A percentile compares a stretch with the other conserved stretches of the same genome.
Conservation (phyloP, 2,797 vertebrate genomes). For the Triplophysa yarkandensis region DNA sequence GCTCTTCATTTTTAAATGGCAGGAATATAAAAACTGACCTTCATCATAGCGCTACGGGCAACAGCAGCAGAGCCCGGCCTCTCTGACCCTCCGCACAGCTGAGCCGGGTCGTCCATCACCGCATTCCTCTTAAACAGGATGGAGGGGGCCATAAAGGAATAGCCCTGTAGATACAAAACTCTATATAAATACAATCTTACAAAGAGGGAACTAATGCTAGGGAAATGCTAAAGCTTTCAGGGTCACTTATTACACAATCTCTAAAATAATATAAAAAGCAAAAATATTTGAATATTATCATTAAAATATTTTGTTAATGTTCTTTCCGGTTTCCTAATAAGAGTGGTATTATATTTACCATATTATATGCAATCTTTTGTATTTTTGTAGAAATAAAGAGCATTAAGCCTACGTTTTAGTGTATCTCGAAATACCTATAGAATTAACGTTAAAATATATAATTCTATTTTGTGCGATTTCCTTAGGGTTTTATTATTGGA, state of each 20-base stretch:
- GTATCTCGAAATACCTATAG: too few species aligned
- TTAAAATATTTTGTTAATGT: too few species aligned
- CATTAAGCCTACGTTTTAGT: too few species aligned
- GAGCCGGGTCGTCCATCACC: slow-evolving; percentile 88
- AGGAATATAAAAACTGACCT: slow-evolving; percentile 74
- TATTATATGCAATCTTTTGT: too few species aligned
- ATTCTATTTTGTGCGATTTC: too few species aligned
- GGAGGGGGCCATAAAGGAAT: slow-evolving; percentile 97
- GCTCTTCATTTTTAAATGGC: not conserved
- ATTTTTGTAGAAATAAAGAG: too few species aligned
- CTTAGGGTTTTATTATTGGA: not conserved
- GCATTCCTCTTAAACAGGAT: slow-evolving; percentile 98
- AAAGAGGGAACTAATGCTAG: slow-evolving; percentile 38
- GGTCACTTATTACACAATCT: not conserved
- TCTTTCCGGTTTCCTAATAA: too few species aligned
- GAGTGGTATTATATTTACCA: too few species aligned
- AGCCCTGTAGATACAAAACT: slow-evolving; percentile 79
- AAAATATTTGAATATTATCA: too few species aligned
- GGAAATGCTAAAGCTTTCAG: slow-evolving; percentile 30
- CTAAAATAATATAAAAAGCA: too few species aligned
- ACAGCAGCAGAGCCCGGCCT: slow-evolving; percentile 89
- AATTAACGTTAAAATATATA: too few species aligned
- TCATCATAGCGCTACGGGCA: slow-evolving; percentile 97
- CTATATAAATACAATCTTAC: slow-evolving; percentile 42
- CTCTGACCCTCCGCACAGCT: slow-evolving; percentile 85